Conservation (phyloP, 2,113 vertebrate genomes). For the Corythaixoides concolor region DNA sequence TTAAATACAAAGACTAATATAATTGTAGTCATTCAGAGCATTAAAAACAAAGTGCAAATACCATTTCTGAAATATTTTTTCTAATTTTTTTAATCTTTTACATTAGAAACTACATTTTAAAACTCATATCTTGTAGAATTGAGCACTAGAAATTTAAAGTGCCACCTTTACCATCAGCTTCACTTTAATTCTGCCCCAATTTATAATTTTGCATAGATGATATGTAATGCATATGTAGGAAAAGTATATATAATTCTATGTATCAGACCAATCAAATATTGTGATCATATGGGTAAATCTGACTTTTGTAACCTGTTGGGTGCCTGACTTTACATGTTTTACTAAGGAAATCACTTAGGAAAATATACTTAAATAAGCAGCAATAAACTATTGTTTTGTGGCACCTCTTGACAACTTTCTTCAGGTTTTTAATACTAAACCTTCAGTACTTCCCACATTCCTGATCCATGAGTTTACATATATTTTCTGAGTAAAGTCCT, state of each 20-base stretch:
- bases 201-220: neutral
- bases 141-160: neutral
- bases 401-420: neutral
- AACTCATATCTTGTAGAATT: neutral
- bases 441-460: neutral
- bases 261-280: neutral
- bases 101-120: neutral
- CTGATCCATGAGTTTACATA: neutral
- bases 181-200: neutral
- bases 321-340: neutral
- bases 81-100: neutral
- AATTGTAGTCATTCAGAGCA: neutral
- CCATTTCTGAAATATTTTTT: neutral
- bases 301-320: neutral
- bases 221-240: neutral
- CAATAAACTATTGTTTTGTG: neutral
- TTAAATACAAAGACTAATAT: neutral
- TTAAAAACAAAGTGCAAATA: neutral
- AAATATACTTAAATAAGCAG: neutral
- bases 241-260: rapidly evolving
- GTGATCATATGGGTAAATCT: neutral
- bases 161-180: neutral
- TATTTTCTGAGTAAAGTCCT: neutral
- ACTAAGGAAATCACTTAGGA: neutral
- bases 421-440: neutral